A percentile compares a stretch with the other conserved stretches of the same genome.
phyloP scores from a whole-genome alignment of 1,140 invertebrate genomes.

The Glossosoma conforme region DNA sequence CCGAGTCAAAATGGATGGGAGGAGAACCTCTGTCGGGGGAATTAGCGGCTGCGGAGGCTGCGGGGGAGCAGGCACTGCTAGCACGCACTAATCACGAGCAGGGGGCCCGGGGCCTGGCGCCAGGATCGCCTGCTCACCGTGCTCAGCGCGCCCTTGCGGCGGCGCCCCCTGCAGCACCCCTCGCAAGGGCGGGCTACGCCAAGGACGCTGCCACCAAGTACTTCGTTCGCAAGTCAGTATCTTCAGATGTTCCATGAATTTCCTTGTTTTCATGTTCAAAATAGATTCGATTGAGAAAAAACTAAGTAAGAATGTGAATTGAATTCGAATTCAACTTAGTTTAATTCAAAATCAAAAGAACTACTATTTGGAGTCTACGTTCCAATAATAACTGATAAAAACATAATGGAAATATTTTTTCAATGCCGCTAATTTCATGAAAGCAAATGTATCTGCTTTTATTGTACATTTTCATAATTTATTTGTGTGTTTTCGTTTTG shows the following conservation, averaged over 20 bases:
- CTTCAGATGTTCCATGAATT: background rate
- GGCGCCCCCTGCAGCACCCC: slow-evolving; percentile 49
- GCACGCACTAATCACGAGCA: slow-evolving; percentile 52
- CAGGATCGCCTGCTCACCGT: slow-evolving; percentile 58
- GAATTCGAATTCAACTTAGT: background rate
- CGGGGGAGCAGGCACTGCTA: slow-evolving; percentile 54
- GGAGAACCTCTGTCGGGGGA: slow-evolving; percentile 37
- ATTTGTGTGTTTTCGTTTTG: no score
- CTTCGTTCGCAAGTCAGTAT: slow-evolving; percentile 36
- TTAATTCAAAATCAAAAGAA: background rate
- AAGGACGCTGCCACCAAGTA: slow-evolving; percentile 61
- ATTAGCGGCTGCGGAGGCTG: slow-evolving; percentile 42
- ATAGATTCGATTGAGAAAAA: background rate
- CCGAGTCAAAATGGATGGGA: slow-evolving; percentile 36
- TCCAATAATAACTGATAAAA: no score
- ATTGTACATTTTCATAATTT: no score
- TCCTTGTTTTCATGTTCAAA: background rate
- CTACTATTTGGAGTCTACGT: no score
- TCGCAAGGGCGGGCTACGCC: slow-evolving; percentile 59
- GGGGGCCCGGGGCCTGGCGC: slow-evolving; percentile 38
- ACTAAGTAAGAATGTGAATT: background rate
- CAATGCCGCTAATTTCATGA: no score
- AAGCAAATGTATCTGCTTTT: no score
- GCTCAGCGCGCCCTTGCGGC: slow-evolving; percentile 65
- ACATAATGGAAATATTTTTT: no score